Conservation (phyloP, 2,113 vertebrate genomes). For the Ctenomys sociabilis region DNA sequence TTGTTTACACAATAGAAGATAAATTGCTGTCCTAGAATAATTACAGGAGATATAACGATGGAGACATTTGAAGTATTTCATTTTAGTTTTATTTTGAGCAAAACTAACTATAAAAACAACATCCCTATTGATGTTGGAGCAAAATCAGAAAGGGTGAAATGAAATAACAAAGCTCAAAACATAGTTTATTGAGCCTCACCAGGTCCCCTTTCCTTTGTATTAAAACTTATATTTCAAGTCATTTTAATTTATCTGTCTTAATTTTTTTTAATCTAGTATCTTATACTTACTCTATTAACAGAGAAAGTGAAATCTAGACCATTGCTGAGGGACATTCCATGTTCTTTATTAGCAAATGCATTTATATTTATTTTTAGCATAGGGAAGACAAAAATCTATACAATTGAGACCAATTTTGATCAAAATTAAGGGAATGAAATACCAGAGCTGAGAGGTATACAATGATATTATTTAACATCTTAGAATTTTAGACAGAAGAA, state of each 20-base stretch:
- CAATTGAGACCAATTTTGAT: background rate
- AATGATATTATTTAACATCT: slow-evolving; percentile 59
- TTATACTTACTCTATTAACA: background rate
- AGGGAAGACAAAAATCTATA: background rate
- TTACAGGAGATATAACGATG: background rate
- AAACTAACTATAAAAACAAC: background rate
- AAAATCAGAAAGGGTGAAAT: background rate
- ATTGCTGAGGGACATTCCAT: background rate
- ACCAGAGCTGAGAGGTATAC: background rate
- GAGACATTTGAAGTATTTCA: background rate
- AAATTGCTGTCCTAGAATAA: background rate
- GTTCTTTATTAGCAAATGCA: slow-evolving; percentile 17
- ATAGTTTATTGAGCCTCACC: background rate
- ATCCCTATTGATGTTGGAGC: background rate
- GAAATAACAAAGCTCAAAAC: background rate
- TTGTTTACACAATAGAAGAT: background rate
- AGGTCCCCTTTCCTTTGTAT: background rate
- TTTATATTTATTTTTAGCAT: slow-evolving; percentile 32
- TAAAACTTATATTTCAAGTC: background rate
- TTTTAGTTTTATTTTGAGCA: background rate
- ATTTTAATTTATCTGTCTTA: slow-evolving; percentile 13
- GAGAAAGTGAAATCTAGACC: background rate
- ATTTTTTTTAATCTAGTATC: slow-evolving; percentile 4
- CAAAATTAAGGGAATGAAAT: slow-evolving; percentile 30
- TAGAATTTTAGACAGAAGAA: background rate